Evolutionary conservation across 2,113 vertebrate species (phyloP).

Genomic region (Erythrocercus mccallii): DNA sequence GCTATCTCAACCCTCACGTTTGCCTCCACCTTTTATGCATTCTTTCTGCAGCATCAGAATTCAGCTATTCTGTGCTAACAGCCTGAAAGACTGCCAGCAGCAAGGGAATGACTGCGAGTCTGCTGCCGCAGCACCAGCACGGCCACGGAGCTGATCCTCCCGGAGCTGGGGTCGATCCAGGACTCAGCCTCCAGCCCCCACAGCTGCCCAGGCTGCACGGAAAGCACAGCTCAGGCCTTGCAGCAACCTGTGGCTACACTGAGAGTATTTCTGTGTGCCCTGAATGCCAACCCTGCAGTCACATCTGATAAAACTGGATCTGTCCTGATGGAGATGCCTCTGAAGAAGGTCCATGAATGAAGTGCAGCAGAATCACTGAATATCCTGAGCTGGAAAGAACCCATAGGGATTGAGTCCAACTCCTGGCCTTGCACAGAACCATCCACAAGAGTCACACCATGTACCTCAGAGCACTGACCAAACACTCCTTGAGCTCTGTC

Average conservation of each 20-base stretch:
- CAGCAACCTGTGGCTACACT: accelerated
- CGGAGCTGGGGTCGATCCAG: accelerated
- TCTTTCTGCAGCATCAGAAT: not conserved
- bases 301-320: not conserved
- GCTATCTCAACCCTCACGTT: accelerated
- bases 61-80: not conserved
- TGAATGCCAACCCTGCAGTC: accelerated
- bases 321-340: not conserved
- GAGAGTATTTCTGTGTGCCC: accelerated
- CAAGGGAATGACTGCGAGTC: not conserved
- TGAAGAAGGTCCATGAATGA: not conserved
- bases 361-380: not conserved
- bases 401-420: not conserved
- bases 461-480: not conserved
- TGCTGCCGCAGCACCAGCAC: not conserved
- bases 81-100: not conserved
- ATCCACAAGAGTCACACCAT: no score
- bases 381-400: not conserved
- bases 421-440: not conserved
- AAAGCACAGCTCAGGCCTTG: not conserved
- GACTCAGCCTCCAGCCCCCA: not conserved
- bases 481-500: accelerated
- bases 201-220: accelerated
- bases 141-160: accelerated
- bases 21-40: not conserved